These are phyloP conservation scores for Magallana angulata DNA, from an alignment of 1,140 invertebrate genomes.

Conservation along the genomic window DNA sequence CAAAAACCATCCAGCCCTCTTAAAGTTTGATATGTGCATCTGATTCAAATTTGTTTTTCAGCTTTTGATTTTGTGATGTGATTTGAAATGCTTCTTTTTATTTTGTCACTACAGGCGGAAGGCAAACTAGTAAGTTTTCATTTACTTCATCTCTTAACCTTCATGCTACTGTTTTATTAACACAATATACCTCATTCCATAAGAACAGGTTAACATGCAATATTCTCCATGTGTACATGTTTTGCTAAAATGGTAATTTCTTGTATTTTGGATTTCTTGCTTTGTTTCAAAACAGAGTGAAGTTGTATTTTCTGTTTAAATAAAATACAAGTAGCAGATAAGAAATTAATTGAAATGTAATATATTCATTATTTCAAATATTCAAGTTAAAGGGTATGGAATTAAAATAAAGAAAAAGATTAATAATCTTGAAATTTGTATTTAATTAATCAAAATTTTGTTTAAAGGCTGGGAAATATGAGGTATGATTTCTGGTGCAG, in stretches of 20 bases:
- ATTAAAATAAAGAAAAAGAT: too few species aligned
- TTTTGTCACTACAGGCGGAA: slow-evolving; percentile 50
- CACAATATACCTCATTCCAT: too few species aligned
- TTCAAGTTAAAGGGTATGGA: too few species aligned
- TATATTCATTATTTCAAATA: too few species aligned
- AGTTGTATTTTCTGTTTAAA: too few species aligned
- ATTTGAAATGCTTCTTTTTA: slow-evolving; percentile 14
- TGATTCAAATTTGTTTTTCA: not conserved
- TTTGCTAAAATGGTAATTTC: not conserved
- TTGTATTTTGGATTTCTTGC: not conserved
- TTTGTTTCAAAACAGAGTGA: too few species aligned
- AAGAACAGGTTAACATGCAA: too few species aligned
- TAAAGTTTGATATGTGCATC: not conserved
- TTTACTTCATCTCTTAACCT: slow-evolving; percentile 19
- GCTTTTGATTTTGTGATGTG: slow-evolving; percentile 38
- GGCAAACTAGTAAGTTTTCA: slow-evolving; percentile 48
- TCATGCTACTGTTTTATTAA: not conserved
- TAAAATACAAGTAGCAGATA: too few species aligned
- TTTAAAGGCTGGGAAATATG: slow-evolving; percentile 20
- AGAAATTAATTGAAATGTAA: too few species aligned
- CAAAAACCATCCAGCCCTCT: too few species aligned
- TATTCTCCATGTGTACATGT: not conserved
- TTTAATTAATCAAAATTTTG: not conserved
- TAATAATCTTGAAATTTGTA: too few species aligned
- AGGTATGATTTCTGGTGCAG: slow-evolving; percentile 19